Percentiles rank a stretch among this genome's conserved stretches.
Evolutionary conservation across 2,797 vertebrate species (phyloP).

Genomic region (Tinamus major): DNA sequence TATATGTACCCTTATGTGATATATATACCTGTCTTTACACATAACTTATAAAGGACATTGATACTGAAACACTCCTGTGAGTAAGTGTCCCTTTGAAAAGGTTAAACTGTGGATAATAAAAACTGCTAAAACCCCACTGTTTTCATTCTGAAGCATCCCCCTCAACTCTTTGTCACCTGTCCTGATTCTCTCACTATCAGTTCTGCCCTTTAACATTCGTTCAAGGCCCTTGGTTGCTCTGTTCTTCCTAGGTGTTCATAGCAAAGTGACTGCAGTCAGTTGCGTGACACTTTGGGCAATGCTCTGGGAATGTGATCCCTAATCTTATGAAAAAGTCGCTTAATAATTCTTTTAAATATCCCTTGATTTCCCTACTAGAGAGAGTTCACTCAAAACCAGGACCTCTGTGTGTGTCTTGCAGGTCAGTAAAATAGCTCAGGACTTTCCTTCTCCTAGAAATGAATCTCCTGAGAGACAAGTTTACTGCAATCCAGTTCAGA

Average conservation of each 20-base stretch:
- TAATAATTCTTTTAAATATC: conserved; percentile 41
- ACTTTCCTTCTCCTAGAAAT: conserved; percentile 61
- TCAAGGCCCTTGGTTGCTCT: background rate
- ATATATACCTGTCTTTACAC: background rate
- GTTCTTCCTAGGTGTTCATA: background rate
- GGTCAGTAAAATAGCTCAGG: conserved; percentile 58
- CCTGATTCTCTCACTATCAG: background rate
- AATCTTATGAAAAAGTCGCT: conserved; percentile 49
- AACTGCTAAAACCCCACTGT: background rate
- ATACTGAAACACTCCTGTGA: background rate
- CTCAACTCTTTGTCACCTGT: background rate
- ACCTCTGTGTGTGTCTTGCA: conserved; percentile 20
- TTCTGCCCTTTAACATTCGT: conserved; percentile 8
- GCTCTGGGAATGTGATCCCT: conserved; percentile 36
- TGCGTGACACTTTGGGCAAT: conserved; percentile 36
- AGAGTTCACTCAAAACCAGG: conserved; percentile 26
- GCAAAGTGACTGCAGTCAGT: conserved; percentile 60
- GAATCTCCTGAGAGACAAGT: conserved; percentile 40
- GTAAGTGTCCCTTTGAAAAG: background rate
- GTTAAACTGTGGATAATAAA: background rate
- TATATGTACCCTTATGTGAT: too few species aligned
- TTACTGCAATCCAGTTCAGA: conserved; percentile 60
- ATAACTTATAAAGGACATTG: background rate
- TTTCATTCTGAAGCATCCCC: background rate
- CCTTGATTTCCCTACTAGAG: conserved; percentile 35